Base-by-base conservation (phyloP, 2,113 vertebrate genomes). In the Cephalopterus ornatus region DNA sequence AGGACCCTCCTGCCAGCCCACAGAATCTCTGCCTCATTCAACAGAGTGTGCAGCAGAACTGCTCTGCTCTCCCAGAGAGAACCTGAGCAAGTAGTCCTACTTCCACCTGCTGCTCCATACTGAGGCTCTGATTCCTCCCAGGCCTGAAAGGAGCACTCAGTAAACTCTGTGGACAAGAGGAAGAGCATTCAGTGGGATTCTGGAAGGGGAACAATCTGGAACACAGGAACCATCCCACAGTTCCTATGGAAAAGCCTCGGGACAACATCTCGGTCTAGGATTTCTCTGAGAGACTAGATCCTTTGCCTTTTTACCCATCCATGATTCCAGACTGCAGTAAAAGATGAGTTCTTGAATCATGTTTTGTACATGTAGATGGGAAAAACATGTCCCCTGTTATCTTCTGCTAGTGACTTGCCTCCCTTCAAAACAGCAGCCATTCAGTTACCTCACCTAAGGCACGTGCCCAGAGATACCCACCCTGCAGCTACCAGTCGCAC, bases 401-500 rank as follows among this genome's bases (percentile, higher is more conserved):
- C 15, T 20, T 14, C 37, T 87, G 39, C 72, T 75, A 23, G 5
- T 32, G 49, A 81, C 10, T 44, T n/a, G 17, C 33, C 5, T 42
- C 16, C 28, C 33, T 37, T 28, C 10, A 9, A 32, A 59, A 27
- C 1, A 81, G 33, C 39, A 79, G 35, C 52, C 27, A 12, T 33
- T 37, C 62, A 9, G 23, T 14, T 12, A 23, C 6, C 35, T 27
- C 41, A 24, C 3, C 22, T 7, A 52, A 46, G 50, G 15, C n/a
- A 39, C 1, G 0, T 12, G 18, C 6, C 26, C 62, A 33, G 58
- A 18, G 26, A 27, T 0, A 22, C 13, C 26, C 66, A 47, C 6
- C 27, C 73, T 52, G 55, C 53, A 50, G 32, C 35, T 28, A n/a
- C 26, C 19, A 17, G 20, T 2, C 26, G 11, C 1, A 1, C 27